Evolutionary conservation across 37 sponge, comb jelly and placozoan genomes (phyloP), one percentile per base, ranked within the genome.

Genomic region (Amphimedon queenslandica): DNA sequence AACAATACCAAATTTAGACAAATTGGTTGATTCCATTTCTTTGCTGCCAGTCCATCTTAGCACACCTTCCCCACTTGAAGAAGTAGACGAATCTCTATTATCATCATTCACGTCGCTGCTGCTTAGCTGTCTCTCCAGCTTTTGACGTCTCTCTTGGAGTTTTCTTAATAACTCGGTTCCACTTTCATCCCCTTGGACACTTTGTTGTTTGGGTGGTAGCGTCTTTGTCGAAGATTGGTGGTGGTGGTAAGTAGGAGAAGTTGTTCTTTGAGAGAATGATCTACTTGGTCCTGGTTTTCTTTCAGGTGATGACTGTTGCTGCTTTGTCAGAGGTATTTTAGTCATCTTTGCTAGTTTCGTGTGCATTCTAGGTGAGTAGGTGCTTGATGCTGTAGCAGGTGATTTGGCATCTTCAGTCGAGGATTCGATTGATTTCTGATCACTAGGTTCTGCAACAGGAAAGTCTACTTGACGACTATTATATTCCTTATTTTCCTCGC

Each of bases 141-240:
- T 74, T 51, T 66, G 57, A 8, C 82, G 41, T 37, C 75, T 40
- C 11, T 56, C 24, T 3, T 72, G 32, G 30, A 82, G 63, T 30
- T 82, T 82, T 41, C 63, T 66, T 73, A 82, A 57, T 37, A 82
- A 69, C 43, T 82, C 82, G 2, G 47, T 4, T 40, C 42, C 41
- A 53, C 57, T 34, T 29, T 51, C 57, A 31, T 28, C 27, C 23
- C 35, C n/a, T 13, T 2, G 20, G 18, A 29, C 24, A 5, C 16
- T 38, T 6, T 6, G 6, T 16, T 5, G 37, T 28, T 25, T 25
- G 5, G 24, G 61, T 25, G 61, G 61, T 60, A 60, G 27, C 5
- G 27, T 60, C 21, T 25, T 60, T n/a, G 28, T 60, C 21, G 61
- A 25, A 11, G 61, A 47, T 47, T 47, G 61, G 24, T 11, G 21